phyloP scores from a whole-genome alignment of 2,797 vertebrate species.

The Anisognathus igniventris region DNA sequence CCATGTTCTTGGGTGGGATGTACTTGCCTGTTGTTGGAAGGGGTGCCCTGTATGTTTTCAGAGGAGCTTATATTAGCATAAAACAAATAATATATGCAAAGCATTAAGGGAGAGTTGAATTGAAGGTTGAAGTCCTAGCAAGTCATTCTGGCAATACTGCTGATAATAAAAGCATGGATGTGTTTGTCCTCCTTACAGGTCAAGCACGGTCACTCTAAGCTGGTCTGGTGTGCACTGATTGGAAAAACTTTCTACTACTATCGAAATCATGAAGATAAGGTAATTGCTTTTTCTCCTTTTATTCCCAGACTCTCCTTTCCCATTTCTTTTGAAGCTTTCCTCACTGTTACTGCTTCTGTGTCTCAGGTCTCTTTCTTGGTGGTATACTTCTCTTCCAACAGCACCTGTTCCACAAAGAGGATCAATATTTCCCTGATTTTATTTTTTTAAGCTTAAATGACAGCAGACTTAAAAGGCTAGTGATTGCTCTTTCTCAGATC shows the following conservation, averaged over 20 bases:
- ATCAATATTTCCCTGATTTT: background rate
- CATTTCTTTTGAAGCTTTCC: background rate
- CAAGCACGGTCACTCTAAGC: conserved; percentile 94
- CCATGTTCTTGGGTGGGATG: background rate
- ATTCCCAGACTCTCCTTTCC: background rate
- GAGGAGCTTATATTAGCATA: background rate
- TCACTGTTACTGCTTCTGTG: background rate
- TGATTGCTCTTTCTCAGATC: background rate
- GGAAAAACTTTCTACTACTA: conserved; percentile 91
- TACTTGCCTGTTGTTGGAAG: background rate
- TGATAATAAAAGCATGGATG: background rate
- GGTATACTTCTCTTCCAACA: background rate
- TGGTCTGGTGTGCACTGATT: conserved; percentile 90
- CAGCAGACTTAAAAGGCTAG: background rate
- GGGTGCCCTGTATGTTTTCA: background rate
- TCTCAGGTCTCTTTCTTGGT: background rate
- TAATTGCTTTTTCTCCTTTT: conserved; percentile 32
- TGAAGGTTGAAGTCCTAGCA: background rate
- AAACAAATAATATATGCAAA: background rate
- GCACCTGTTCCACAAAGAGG: background rate
- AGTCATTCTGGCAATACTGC: background rate
- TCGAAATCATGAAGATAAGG: conserved; percentile 93
- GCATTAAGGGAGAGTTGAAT: background rate
- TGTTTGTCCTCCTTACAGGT: conserved; percentile 77
- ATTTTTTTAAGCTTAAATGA: background rate